These are phyloP conservation scores for Tetramorium bicarinatum DNA, from an alignment of 2,888 invertebrate genomes.

Conservation along the genomic window DNA sequence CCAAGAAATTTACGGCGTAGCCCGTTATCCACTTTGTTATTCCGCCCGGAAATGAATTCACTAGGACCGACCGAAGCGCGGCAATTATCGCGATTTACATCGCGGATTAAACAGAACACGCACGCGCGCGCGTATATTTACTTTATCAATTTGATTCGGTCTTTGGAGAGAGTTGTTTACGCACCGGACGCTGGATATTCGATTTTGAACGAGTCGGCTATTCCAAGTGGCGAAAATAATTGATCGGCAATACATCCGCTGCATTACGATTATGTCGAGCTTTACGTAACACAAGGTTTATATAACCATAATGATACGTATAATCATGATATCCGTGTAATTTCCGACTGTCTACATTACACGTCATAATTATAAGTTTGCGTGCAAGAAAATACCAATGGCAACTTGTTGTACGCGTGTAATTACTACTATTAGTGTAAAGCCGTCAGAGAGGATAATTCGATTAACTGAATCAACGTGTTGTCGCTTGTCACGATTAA, in stretches of 20 bases:
- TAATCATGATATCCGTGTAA: slow-evolving; percentile 18
- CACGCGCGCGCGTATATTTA: slow-evolving; percentile 16
- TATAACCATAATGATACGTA: not conserved
- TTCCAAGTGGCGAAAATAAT: slow-evolving; percentile 5
- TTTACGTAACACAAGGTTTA: slow-evolving; percentile 23
- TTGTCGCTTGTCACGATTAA: slow-evolving; percentile 1
- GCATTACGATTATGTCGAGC: slow-evolving; percentile 2
- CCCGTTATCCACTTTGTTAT: slow-evolving; percentile 1
- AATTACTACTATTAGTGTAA: slow-evolving; percentile 21
- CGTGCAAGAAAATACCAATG: slow-evolving; percentile 10
- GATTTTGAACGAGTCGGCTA: slow-evolving; percentile 1
- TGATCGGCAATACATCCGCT: slow-evolving; percentile 4
- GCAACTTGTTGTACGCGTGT: slow-evolving; percentile 28
- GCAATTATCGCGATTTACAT: slow-evolving; percentile 42
- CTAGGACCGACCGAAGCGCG: not conserved
- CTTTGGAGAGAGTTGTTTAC: slow-evolving; percentile 30
- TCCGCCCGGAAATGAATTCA: slow-evolving; percentile 24
- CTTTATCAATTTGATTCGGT: slow-evolving; percentile 33
- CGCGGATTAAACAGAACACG: slow-evolving; percentile 23
- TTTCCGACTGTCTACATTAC: slow-evolving; percentile 1
- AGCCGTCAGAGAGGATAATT: slow-evolving; percentile 19
- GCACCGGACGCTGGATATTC: not conserved
- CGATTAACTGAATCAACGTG: slow-evolving; percentile 10
- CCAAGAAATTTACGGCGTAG: slow-evolving; percentile 11
- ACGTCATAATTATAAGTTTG: slow-evolving; percentile 21